Percentiles rank a stretch among this genome's conserved stretches.
These are phyloP conservation scores for Aegithalos caudatus DNA, from an alignment of 2,113 vertebrate species.

Conservation along the genomic window DNA sequence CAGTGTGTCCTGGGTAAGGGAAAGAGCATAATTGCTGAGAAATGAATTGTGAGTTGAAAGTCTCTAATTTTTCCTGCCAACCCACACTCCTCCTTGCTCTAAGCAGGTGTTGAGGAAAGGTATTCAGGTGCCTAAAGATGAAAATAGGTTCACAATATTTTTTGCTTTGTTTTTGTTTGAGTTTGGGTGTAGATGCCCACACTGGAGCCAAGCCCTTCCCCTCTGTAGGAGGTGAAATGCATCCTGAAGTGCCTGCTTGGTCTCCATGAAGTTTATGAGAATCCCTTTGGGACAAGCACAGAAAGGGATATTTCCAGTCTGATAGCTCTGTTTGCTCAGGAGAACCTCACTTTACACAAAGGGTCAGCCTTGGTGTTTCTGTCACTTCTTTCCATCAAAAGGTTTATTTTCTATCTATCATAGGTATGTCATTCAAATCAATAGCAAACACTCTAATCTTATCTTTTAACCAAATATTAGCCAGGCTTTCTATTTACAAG, in stretches of 20 bases:
- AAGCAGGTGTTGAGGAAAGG: background rate
- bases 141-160: background rate
- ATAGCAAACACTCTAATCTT: background rate
- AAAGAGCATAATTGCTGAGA: background rate
- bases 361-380: background rate
- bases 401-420: background rate
- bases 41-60: background rate
- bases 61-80: background rate
- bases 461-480: slow-evolving; percentile 15
- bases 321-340: background rate
- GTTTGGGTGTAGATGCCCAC: fast-evolving
- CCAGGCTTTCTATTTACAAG: background rate
- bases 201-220: background rate
- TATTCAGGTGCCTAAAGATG: background rate
- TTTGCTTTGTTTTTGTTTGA: background rate
- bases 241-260: background rate
- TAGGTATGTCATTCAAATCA: background rate
- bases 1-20: background rate
- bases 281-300: background rate
- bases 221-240: background rate
- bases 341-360: background rate
- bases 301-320: background rate
- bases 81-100: background rate
- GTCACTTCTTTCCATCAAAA: background rate
- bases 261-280: background rate